Conservation (phyloP, 1,140 invertebrate species). For the Hylaeus anthracinus region DNA sequence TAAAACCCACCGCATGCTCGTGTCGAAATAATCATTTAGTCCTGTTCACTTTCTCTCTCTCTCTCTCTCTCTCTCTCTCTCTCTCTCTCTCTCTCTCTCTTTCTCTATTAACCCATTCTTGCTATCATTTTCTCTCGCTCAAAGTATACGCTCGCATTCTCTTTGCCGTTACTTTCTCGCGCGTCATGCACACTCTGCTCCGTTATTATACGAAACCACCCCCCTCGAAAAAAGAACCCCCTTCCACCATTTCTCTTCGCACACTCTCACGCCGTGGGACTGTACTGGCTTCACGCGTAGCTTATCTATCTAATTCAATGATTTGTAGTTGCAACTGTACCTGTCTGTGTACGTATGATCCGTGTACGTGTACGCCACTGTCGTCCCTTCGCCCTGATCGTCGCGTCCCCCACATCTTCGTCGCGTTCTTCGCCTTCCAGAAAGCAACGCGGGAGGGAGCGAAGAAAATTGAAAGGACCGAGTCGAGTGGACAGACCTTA, state of each 20-base stretch:
- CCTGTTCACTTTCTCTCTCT: slow-evolving; percentile 34
- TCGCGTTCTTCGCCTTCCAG: neutral
- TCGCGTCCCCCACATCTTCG: neutral
- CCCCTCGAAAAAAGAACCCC: neutral
- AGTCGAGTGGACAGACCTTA: too few relatives aligned
- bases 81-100: slow-evolving; percentile 10
- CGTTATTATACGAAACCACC: slow-evolving; percentile 38
- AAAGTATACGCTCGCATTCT: slow-evolving; percentile 1
- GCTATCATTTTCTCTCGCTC: slow-evolving; percentile 15
- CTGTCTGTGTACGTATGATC: too few relatives aligned
- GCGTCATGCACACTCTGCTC: slow-evolving; percentile 14
- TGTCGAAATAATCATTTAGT: slow-evolving; percentile 65
- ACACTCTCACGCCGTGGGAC: slow-evolving; percentile 70
- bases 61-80: slow-evolving; percentile 18
- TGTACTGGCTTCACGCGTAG: slow-evolving; percentile 74
- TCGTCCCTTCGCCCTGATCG: too few relatives aligned
- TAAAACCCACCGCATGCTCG: slow-evolving; percentile 77
- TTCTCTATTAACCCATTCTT: slow-evolving; percentile 2
- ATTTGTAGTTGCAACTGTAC: slow-evolving; percentile 53
- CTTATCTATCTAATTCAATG: slow-evolving; percentile 73
- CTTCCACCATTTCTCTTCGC: slow-evolving; percentile 41
- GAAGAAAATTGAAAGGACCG: too few relatives aligned
- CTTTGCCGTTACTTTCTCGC: slow-evolving; percentile 10
- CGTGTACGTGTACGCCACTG: slow-evolving; percentile 3
- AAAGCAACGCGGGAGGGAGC: too few relatives aligned